Evolutionary conservation across 2,113 vertebrate genomes (phyloP).

Genomic region (Mesitornis unicolor): DNA sequence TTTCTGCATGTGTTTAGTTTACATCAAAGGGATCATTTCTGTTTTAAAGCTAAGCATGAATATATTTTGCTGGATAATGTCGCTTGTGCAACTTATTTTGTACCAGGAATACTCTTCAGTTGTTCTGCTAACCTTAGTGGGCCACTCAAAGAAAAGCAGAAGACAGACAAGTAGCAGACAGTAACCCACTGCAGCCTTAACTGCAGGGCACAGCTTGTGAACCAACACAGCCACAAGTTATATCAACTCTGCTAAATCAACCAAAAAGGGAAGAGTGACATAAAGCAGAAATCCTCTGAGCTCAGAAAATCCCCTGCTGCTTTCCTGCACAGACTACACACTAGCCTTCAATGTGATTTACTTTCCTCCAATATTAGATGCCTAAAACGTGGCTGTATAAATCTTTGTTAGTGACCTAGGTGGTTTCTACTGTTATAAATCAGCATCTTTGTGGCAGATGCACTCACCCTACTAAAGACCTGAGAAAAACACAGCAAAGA

Average conservation of each 20-base stretch:
- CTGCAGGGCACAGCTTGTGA: background rate
- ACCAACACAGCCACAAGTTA: background rate
- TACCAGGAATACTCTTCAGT: background rate
- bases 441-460: no score
- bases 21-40: background rate
- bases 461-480: no score
- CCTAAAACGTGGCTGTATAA: background rate
- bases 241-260: background rate
- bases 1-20: background rate
- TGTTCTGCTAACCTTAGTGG: background rate
- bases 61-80: background rate
- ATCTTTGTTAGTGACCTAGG: background rate
- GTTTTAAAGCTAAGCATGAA: background rate
- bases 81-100: background rate
- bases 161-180: background rate
- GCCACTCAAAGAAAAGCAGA: background rate
- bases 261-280: background rate
- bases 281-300: background rate
- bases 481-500: no score
- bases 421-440: background rate
- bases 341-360: accelerated
- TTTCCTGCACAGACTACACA: background rate
- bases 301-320: background rate
- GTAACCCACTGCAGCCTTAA: background rate
- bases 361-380: background rate